Evolutionary conservation across 2,888 invertebrate genomes (phyloP), one percentile per base, ranked within the genome.

Genomic region (Leucophenga maculata): DNA sequence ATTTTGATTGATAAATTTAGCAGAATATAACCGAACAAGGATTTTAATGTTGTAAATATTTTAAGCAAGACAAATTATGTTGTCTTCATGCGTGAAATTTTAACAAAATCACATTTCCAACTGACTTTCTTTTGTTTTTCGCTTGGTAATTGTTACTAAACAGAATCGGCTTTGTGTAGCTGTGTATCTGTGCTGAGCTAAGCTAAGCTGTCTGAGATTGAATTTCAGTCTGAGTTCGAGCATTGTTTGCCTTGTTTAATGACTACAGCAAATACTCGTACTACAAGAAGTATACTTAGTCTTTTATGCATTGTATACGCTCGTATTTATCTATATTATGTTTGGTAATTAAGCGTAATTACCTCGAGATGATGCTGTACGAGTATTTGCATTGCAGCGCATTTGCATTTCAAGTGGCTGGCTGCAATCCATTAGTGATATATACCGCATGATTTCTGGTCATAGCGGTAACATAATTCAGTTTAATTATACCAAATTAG

Each of bases 1-100:
- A 69, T 77, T 79, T 80, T 80, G 83, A 80, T 80, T 82, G 83
- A 80, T 80, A 82, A 73, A 80, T 79, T 80, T 74, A 77, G 69
- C 64, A 72, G n/a, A 50, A 77, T 73, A 70, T 74, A 73, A 65
- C 71, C 77, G 77, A 74, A 67, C 65, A 68, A 70, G 64, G 73
- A 72, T 75, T 79, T 74, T 74, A 72, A 18, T 50, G 64, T 67
- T 39, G 69, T 60, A 69, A 70, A 72, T 74, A 71, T 72, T 67
- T 69, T 82, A 72, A 79, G 78, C 57, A 74, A 78, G 81, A 82
- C 79, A 75, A 82, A 82, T 82, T 72, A 74, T 67, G 50, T 20
- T 22, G 26, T 22, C 39, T 39, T 3, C 50, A 18, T 50, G 50
- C 16, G 18, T 50, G 16, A 50, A 50, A 50, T 50, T 50, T 50